Conservation (phyloP, 2,113 vertebrate species). For the Synchiropus splendidus region DNA sequence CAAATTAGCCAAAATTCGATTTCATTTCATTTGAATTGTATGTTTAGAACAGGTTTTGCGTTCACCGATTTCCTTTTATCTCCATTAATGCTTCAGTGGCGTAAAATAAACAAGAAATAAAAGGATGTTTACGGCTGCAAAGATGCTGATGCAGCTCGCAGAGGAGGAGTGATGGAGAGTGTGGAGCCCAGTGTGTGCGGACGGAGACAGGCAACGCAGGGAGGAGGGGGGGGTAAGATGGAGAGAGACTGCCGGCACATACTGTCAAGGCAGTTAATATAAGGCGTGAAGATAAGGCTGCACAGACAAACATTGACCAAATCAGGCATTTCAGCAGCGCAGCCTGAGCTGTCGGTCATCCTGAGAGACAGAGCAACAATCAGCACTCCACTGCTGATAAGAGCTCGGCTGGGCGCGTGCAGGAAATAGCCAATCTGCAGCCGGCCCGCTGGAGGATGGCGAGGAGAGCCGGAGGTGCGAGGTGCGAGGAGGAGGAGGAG, state of each 20-base stretch:
- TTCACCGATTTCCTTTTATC: neutral
- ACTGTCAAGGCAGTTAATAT: constrained; percentile 74
- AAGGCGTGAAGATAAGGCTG: constrained; percentile 70
- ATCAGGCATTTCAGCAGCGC: constrained; percentile 69
- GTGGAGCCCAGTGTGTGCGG: constrained; percentile 14
- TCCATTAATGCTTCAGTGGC: constrained; percentile 6
- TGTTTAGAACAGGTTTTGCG: too few species aligned
- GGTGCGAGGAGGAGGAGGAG: neutral
- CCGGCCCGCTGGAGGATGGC: constrained; percentile 36
- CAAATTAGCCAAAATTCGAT: too few species aligned
- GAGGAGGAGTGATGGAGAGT: constrained; percentile 21
- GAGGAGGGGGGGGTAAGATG: constrained; percentile 41
- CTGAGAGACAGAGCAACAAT: constrained; percentile 72
- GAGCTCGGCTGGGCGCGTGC: constrained; percentile 64
- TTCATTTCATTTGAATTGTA: too few species aligned
- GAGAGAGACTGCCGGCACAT: constrained; percentile 66
- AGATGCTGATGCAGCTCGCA: constrained; percentile 30
- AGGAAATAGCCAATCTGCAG: constrained; percentile 66
- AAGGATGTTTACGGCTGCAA: constrained; percentile 9
- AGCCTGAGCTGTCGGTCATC: constrained; percentile 68
- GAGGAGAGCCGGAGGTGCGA: constrained; percentile 3
- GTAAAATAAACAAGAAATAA: constrained; percentile 27
- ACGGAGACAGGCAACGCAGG: constrained; percentile 40
- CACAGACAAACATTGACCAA: constrained; percentile 75
- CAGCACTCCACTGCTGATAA: constrained; percentile 68